phyloP scores from a whole-genome alignment of 2,113 vertebrate species.

The Prinia subflava region DNA sequence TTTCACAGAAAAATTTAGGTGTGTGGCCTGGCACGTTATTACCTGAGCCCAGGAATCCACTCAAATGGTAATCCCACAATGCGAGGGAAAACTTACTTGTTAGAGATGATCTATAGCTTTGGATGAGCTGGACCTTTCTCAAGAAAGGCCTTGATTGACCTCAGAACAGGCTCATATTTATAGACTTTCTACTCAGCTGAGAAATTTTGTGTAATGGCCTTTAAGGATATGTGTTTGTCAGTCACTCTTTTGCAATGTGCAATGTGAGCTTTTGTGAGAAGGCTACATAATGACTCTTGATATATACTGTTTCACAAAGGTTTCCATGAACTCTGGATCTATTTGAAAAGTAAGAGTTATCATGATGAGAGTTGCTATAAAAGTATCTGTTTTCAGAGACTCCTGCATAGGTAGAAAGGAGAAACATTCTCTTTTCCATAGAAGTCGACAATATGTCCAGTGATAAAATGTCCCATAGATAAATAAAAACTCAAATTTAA shows the following conservation, averaged over 20 bases:
- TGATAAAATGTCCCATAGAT: background rate
- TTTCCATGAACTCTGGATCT: background rate
- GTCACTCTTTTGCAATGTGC: background rate
- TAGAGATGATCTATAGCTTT: background rate
- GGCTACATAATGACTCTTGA: background rate
- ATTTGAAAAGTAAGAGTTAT: background rate
- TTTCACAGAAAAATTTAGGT: background rate
- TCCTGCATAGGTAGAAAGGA: background rate
- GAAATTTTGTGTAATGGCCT: background rate
- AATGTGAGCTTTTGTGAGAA: background rate
- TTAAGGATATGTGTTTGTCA: background rate
- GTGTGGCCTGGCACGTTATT: background rate
- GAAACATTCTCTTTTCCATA: background rate
- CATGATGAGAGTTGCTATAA: background rate
- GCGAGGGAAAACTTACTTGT: background rate
- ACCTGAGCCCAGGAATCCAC: accelerated
- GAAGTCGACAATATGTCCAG: background rate
- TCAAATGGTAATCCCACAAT: background rate
- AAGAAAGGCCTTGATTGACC: background rate
- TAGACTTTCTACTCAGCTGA: background rate
- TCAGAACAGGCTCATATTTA: background rate
- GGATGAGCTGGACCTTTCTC: background rate
- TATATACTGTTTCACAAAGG: background rate
- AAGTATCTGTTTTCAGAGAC: background rate
- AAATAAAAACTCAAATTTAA: background rate